Base-by-base conservation (phyloP, 2,797 vertebrate species). In the Megalops cyprinoides region DNA sequence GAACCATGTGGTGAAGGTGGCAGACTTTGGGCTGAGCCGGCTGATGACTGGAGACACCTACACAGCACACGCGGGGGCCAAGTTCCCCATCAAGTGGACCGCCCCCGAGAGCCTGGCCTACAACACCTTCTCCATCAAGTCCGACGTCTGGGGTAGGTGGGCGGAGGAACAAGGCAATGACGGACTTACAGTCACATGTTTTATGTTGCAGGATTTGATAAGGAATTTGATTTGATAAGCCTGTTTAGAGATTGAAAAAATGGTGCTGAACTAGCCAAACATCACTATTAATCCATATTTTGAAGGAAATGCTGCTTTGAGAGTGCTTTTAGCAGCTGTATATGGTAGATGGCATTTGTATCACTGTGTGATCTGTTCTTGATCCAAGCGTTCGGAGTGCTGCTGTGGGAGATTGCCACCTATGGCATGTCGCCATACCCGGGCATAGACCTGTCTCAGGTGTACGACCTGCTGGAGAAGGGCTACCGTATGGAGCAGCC, bases 391-490 rank as follows among this genome's bases (percentile, higher is more conserved):
- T 99, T 99, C 82, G 98, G 98, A 31, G 98, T 99, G 82, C 90
- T 99, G 15, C 90, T 99, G 0, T 99, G 98, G 98, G 98, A 99
- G 93, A 99, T 99, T 80, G 98, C 98, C 53, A 99, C 98, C 5
- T 99, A 99, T 48, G 98, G 98, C 76, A 99, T 99, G 98, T 99
- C 98, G 86, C 98, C 98, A 0, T 99, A 99, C 85, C 98, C 98
- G 46, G 98, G 98, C 79, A 99, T 99, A 74, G 98, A 99, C 91
- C 94, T 99, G 77, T 99, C 98, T 88, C 98, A 99, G 91, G 98
- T 99, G 81, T 99, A 99, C 69, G 98, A 99, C 92, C 94, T 99
- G 55, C 91, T 99, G 86, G 98, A 99, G 92, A 99, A 99, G 89
- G 98, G 98, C 34, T 99, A 99, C 87, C 96, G 98, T 79, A 99